Evolutionary conservation across 1,140 invertebrate species (phyloP).

Genomic region (Tetramorium parvispinum): DNA sequence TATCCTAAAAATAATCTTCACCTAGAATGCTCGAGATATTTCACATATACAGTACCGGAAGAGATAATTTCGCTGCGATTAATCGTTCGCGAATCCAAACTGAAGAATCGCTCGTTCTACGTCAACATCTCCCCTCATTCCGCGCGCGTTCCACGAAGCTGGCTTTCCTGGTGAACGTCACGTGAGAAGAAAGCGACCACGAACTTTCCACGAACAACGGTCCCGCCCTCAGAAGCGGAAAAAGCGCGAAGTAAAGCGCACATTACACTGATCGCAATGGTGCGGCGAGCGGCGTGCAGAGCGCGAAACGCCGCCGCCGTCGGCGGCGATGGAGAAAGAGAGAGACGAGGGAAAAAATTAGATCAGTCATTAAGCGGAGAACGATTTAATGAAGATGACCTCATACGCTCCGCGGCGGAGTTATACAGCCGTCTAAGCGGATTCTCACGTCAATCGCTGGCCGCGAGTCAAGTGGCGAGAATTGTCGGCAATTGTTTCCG

Average conservation of each 20-base stretch:
- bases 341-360: slow-evolving; percentile 80
- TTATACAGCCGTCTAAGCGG: slow-evolving; percentile 80
- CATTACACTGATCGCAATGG: slow-evolving; percentile 1
- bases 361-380: slow-evolving; percentile 85
- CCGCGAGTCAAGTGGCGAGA: slow-evolving; percentile 85
- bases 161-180: slow-evolving; percentile 2
- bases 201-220: slow-evolving; percentile 40
- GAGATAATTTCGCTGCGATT: slow-evolving; percentile 44
- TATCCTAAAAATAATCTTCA: slow-evolving; percentile 3
- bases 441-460: slow-evolving; percentile 86
- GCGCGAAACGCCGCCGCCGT: slow-evolving; percentile 54
- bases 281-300: slow-evolving; percentile 4
- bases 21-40: neutral
- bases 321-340: slow-evolving; percentile 49
- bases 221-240: slow-evolving; percentile 22
- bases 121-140: neutral
- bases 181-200: slow-evolving; percentile 37
- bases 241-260: slow-evolving; percentile 7
- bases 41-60: slow-evolving; percentile 2
- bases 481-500: slow-evolving; percentile 87
- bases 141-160: slow-evolving; percentile 1
- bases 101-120: neutral
- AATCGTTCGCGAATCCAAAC: slow-evolving; percentile 27
- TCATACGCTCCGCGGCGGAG: slow-evolving; percentile 83
- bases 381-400: slow-evolving; percentile 87